Conservation (phyloP, 2,797 vertebrate genomes). For the Syngnathus acus region DNA sequence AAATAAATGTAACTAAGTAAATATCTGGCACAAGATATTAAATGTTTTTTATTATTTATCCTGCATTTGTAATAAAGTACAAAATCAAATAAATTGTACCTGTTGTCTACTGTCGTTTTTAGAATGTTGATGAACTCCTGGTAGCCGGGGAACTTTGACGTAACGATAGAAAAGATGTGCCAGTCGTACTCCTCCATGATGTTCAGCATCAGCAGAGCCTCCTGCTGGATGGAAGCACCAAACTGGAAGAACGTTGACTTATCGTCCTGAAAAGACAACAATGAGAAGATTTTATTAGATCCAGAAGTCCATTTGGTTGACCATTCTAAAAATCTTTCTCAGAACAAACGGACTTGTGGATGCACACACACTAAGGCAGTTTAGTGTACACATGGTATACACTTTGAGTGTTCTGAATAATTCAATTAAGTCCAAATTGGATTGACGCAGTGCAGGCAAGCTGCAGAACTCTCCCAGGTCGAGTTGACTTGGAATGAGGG, state of each 20-base stretch:
- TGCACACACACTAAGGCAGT: constrained; percentile 20
- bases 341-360: not conserved
- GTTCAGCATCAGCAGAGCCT: constrained; percentile 91
- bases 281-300: constrained; percentile 9
- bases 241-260: constrained; percentile 98
- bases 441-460: constrained; percentile 42
- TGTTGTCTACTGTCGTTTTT: constrained; percentile 94
- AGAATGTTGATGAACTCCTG: constrained; percentile 92
- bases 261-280: constrained; percentile 72
- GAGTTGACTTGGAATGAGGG: constrained; percentile 30
- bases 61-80: not conserved
- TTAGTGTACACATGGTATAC: constrained; percentile 32
- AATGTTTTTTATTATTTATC: not conserved
- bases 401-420: constrained; percentile 52
- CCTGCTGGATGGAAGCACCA: constrained; percentile 95
- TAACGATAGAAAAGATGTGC: constrained; percentile 95
- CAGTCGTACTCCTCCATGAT: constrained; percentile 99
- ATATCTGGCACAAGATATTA: too few species aligned
- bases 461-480: constrained; percentile 35
- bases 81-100: constrained; percentile 26
- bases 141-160: constrained; percentile 94
- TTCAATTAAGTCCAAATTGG: constrained; percentile 63
- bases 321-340: not conserved
- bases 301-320: not conserved
- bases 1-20: too few species aligned